Evolutionary conservation across 2,113 vertebrate species (phyloP), one percentile per base, ranked within the genome.

Genomic region (Oncorhynchus masou): DNA sequence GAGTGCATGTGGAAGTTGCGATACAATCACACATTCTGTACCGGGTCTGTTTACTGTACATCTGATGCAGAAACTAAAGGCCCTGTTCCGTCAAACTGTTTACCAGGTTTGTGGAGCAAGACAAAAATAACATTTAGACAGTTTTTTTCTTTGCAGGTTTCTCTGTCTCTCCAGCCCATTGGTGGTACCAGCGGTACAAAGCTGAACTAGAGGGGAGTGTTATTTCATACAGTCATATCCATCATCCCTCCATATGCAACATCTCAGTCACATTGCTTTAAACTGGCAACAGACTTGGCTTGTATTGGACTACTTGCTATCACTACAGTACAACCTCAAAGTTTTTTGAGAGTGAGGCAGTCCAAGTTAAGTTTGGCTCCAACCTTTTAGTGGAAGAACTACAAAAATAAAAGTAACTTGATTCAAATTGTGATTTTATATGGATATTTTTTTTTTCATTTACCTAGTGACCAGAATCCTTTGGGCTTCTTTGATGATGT

Each of bases 21-120:
- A 89, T 75, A 75, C 74, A 79, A 86, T 79, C 85, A 79, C 51
- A 81, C 85, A 86, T 79, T 70, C n/a, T 19, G 24, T 86, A 78
- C 73, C 74, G 79, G 81, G 70, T 60, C 60, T 60, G 75, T 27
- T 75, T 68, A 62, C 73, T 75, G 60, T 68, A 59, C 73, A 20
- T 70, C 29, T 59, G 72, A 73, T 84, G 73, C 70, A 59, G 77
- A 70, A 79, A 75, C 57, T 27, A 31, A 39, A 45, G 64, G 39
- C 27, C 51, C 6, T 6, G 51, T 78, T 84, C 81, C 74, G 81
- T 80, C 57, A 73, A 81, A 29, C 39, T 70, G 13, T 66, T 22
- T 74, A 79, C n/a, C 45, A 74, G 31, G 66, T 74, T 75, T 78
- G 20, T 74, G 45, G 25, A 49, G n/a, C 7, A 24, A 62, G n/a